phyloP scores from a whole-genome alignment of 2,888 invertebrate genomes.

The Lasioglossum villosulum region DNA sequence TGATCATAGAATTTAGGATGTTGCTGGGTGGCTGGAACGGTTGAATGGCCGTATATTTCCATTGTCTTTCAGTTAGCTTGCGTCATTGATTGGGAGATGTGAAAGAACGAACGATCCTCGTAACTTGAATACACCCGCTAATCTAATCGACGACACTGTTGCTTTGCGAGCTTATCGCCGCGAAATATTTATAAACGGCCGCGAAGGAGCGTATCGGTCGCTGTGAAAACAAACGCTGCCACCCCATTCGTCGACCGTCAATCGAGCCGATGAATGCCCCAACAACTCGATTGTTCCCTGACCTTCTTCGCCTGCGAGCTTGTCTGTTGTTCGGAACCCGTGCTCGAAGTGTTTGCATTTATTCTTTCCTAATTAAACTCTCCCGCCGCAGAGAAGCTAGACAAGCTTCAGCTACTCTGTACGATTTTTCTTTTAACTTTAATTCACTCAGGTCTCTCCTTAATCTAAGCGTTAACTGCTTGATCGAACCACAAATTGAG shows the following conservation, averaged over 20 bases:
- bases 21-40: background rate
- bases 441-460: too few relatives aligned
- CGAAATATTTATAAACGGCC: constrained; percentile 38
- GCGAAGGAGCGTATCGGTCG: constrained; percentile 15
- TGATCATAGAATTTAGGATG: background rate
- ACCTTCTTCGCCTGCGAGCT: constrained; percentile 5
- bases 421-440: too few relatives aligned
- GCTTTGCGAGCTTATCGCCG: constrained; percentile 30
- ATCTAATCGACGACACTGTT: constrained; percentile 43
- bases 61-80: constrained; percentile 1
- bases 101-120: constrained; percentile 24
- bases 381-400: background rate
- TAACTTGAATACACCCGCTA: constrained; percentile 14
- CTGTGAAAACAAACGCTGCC: constrained; percentile 42
- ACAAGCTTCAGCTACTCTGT: background rate
- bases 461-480: too few relatives aligned
- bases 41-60: background rate
- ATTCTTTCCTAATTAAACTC: background rate
- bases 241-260: constrained; percentile 28
- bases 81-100: background rate
- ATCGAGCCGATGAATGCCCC: constrained; percentile 35
- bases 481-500: background rate
- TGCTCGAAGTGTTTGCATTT: background rate
- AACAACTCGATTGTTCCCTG: constrained; percentile 38
- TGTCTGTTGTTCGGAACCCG: background rate